Evolutionary conservation across 64 coral and sea anemone species (phyloP).

Genomic region (Acropora yongei): DNA sequence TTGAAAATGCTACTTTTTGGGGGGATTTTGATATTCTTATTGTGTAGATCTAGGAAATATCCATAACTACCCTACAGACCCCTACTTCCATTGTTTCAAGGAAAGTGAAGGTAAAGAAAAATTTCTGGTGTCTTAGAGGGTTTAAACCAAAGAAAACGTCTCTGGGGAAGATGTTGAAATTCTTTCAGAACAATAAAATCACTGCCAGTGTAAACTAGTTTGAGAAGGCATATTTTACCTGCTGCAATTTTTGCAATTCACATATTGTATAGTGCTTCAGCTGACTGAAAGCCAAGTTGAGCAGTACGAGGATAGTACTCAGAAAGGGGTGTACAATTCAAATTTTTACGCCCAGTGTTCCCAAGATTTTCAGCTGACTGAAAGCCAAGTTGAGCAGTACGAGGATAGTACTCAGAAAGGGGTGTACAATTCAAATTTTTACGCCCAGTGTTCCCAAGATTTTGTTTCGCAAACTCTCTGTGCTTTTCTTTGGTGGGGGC

Average conservation of each 20-base stretch:
- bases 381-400: slow-evolving; percentile 45
- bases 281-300: slow-evolving; percentile 42
- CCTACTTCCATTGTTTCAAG: neutral
- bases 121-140: neutral
- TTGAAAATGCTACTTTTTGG: too few species aligned
- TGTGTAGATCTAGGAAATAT: too few species aligned
- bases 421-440: slow-evolving; percentile 37
- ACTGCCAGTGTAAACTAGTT: neutral
- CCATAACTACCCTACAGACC: too few species aligned
- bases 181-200: neutral
- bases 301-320: slow-evolving; percentile 49
- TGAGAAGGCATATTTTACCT: neutral
- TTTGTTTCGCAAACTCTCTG: too few species aligned
- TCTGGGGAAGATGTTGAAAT: neutral
- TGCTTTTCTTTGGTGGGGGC: too few species aligned
- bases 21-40: too few species aligned
- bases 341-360: slow-evolving; percentile 3
- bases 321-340: slow-evolving; percentile 32
- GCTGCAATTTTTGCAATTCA: slow-evolving; percentile 53
- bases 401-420: slow-evolving; percentile 40
- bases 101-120: slow-evolving; percentile 8
- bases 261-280: slow-evolving; percentile 21
- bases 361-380: neutral
- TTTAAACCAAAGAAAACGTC: neutral
- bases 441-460: neutral